Percentiles rank a stretch among this genome's conserved stretches.
phyloP scores from a whole-genome alignment of 2,797 vertebrate species.

The Uromys caudimaculatus region DNA sequence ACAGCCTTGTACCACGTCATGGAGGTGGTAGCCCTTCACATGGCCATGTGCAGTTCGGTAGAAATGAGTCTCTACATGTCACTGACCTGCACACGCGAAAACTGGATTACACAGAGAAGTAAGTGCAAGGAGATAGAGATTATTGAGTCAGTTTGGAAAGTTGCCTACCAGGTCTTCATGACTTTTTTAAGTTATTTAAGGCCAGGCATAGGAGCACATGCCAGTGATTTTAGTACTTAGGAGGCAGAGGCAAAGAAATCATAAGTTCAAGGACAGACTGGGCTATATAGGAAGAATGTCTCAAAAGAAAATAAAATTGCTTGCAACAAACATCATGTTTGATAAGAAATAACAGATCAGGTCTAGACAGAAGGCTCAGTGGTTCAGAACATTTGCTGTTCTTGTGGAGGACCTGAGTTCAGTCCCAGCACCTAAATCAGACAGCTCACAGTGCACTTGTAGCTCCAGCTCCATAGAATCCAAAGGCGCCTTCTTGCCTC shows the following conservation, averaged over 20 bases:
- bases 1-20: not conserved
- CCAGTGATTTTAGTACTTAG: not conserved
- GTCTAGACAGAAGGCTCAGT: not conserved
- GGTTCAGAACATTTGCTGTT: not conserved
- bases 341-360: conserved; percentile 49
- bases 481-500: not conserved
- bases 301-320: conserved; percentile 5
- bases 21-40: not conserved
- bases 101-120: not conserved
- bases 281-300: not conserved
- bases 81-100: not conserved
- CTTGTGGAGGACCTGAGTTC: not conserved
- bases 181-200: not conserved
- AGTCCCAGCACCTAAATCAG: not conserved
- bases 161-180: not conserved
- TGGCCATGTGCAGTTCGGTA: not conserved
- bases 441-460: not conserved
- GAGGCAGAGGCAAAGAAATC: not conserved
- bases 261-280: not conserved
- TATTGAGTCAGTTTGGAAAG: conserved; percentile 42
- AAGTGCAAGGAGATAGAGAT: not conserved
- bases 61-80: not conserved
- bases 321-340: conserved; percentile 23
- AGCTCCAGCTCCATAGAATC: not conserved
- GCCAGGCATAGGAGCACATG: not conserved